These are phyloP conservation scores for Saxidomus purpurata DNA, from an alignment of 1,140 invertebrate species.

Conservation along the genomic window DNA sequence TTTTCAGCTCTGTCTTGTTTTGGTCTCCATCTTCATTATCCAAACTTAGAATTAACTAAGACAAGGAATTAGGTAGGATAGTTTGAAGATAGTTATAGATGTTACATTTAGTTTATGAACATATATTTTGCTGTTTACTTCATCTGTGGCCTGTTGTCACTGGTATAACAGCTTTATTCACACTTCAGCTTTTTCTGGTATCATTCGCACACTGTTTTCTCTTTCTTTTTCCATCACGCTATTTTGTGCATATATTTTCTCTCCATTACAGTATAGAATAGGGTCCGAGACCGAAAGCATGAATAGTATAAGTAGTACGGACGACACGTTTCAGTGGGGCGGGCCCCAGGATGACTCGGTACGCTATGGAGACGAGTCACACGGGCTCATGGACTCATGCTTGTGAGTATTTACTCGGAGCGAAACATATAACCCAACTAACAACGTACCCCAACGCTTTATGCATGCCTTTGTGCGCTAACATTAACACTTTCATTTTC, in stretches of 20 bases:
- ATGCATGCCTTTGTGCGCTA: slow-evolving; percentile 22
- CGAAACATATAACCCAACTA: slow-evolving; percentile 36
- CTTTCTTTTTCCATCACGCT: not conserved
- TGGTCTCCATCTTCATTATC: too few species aligned
- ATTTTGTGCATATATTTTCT: slow-evolving; percentile 13
- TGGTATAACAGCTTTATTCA: too few species aligned
- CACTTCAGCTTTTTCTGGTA: too few species aligned
- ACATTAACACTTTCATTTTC: slow-evolving; percentile 6
- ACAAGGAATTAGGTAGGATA: too few species aligned
- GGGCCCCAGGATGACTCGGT: slow-evolving; percentile 72
- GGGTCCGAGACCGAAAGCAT: slow-evolving; percentile 76
- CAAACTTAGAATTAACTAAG: too few species aligned
- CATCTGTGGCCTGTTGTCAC: too few species aligned
- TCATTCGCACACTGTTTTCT: not conserved
- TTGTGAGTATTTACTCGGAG: slow-evolving; percentile 80
- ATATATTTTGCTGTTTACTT: too few species aligned
- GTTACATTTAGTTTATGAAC: too few species aligned
- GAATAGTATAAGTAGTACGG: slow-evolving; percentile 80
- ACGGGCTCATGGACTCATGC: slow-evolving; percentile 83
- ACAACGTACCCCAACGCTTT: not conserved
- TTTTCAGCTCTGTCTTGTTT: too few species aligned
- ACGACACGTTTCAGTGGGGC: slow-evolving; percentile 80
- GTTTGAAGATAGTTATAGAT: too few species aligned
- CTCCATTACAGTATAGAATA: slow-evolving; percentile 76
- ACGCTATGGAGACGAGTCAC: slow-evolving; percentile 71